phyloP scores from a whole-genome alignment of 2,113 vertebrate species.

The Talpa occidentalis region DNA sequence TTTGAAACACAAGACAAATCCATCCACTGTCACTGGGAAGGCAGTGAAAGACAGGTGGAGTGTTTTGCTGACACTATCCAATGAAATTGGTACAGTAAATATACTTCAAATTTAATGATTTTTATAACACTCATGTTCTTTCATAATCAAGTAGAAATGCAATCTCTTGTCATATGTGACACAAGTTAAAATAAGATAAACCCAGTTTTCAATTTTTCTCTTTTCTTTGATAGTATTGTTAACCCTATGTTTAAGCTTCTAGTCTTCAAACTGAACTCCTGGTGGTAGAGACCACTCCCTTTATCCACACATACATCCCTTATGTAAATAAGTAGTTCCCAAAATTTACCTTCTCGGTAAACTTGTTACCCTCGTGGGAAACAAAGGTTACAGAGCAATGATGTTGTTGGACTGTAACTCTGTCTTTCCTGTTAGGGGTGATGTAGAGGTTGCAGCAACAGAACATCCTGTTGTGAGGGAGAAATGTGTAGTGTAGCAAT shows the following conservation, averaged over 20 bases:
- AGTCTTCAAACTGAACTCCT: background rate
- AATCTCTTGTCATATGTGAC: background rate
- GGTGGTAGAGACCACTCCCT: background rate
- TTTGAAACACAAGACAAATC: background rate
- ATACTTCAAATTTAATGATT: background rate
- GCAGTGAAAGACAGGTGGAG: background rate
- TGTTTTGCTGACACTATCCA: background rate
- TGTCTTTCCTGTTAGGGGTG: background rate
- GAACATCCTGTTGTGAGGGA: background rate
- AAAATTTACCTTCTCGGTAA: background rate
- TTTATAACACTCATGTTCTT: constrained; percentile 32
- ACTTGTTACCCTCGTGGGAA: background rate
- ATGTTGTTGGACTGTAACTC: background rate
- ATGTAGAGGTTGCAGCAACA: background rate
- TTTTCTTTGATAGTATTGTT: background rate
- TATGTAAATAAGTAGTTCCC: background rate
- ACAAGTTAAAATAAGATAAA: constrained; percentile 14
- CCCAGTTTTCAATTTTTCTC: background rate
- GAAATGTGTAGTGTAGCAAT: background rate
- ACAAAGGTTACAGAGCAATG: background rate
- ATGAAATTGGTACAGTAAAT: background rate
- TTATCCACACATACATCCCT: background rate
- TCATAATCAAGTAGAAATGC: constrained; percentile 42
- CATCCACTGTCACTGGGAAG: background rate
- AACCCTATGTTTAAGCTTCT: background rate